A percentile compares a stretch with the other conserved stretches of the same genome.
Evolutionary conservation across 2,113 vertebrate genomes (phyloP).

Genomic region (Pomatorhinus ruficollis): DNA sequence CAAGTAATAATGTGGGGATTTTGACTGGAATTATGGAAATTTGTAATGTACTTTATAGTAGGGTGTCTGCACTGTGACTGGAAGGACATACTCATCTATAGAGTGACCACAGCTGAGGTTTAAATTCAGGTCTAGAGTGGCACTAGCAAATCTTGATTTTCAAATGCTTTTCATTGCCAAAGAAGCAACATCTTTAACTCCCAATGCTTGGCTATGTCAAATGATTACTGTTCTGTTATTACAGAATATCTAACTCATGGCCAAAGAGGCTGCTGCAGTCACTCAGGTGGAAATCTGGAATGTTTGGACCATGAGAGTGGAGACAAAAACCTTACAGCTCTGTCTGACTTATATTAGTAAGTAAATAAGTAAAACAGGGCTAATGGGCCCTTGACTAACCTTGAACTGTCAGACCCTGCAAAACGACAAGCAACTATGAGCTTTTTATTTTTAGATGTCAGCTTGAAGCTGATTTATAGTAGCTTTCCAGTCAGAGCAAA

Average conservation of each 20-base stretch:
- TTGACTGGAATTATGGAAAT: background rate
- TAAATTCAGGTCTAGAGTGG: background rate
- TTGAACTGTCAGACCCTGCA: background rate
- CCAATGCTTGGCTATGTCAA: background rate
- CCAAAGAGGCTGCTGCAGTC: background rate
- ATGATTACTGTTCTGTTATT: background rate
- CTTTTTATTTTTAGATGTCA: background rate
- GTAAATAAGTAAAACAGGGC: background rate
- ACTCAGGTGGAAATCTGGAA: background rate
- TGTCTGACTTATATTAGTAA: background rate
- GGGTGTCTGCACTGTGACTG: background rate
- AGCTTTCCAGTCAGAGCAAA: background rate
- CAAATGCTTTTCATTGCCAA: background rate
- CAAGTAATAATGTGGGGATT: background rate
- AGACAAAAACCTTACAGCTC: background rate
- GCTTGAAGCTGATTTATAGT: background rate
- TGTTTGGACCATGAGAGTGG: background rate
- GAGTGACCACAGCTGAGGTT: background rate
- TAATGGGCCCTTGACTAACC: background rate
- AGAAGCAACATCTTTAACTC: background rate
- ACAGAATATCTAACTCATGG: background rate
- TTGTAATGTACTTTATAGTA: background rate
- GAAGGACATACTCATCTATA: background rate
- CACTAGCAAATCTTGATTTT: background rate
- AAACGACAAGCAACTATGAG: rapidly evolving